Base-by-base conservation (phyloP, 2,113 vertebrate genomes). In the Pan paniscus region DNA sequence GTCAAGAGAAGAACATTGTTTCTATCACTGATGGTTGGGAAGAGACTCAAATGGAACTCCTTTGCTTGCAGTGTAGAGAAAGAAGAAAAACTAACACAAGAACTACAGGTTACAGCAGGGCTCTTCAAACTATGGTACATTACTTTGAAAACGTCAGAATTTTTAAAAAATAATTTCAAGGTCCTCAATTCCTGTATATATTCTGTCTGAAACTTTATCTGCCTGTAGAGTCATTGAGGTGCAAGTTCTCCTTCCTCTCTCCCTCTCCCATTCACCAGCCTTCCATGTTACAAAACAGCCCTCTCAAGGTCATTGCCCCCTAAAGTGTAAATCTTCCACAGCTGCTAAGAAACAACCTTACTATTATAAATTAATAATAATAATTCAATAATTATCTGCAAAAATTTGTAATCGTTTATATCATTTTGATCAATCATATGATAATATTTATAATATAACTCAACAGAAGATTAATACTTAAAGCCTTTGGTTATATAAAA, bases 371-470 rank as follows among this genome's bases (percentile, higher is more conserved):
- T 91, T 89, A 93, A 55, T 35, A 64, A 73, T 73, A 75, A 27
- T 76, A 78, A 78, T 32, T 89, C 79, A 92, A 64, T 73, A 90
- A 55, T 82, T 78, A 30, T 46, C 70, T 68, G 27, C 14, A 27
- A 90, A 97, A 82, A 52, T n/a, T 16, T 93, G 5, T 70, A 76
- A 38, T 52, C 64, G 14, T 84, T 84, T 85, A 90, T 59, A 91
- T 80, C 90, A 7, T 76, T 90, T 90, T 93, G 73, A 90, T 75
- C 25, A 94, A 93, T 46, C 40, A 2, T 67, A 57, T 94, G 38
- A 82, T 85, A 94, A 87, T 81, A 57, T 78, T 95, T 80, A 59
- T 90, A 80, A 84, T 43, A 57, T 85, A 94, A 88, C 12, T 80
- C 50, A 93, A 90, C 17, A 95, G n/a, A 79, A 70, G 30, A 55